A percentile compares a stretch with the other conserved stretches of the same genome.
These are phyloP conservation scores for Cremastinae sp. DNA, from an alignment of 2,888 invertebrate species.

Conservation along the genomic window DNA sequence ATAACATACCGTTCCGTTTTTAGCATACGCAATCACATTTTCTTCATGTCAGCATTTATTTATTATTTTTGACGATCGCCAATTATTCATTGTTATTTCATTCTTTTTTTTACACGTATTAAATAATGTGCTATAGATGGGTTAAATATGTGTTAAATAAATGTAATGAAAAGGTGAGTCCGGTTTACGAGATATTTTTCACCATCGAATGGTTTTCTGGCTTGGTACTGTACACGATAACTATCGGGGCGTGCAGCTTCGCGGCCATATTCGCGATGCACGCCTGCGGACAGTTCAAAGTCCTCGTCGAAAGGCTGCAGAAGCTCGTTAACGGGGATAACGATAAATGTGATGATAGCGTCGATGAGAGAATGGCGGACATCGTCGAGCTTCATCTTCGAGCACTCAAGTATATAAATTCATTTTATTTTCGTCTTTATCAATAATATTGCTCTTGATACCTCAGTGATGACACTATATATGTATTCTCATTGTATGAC, in stretches of 20 bases:
- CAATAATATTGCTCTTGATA: background rate
- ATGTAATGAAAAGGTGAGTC: too few relatives aligned
- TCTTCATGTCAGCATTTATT: too few relatives aligned
- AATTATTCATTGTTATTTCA: too few relatives aligned
- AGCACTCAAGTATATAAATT: slow-evolving; percentile 66
- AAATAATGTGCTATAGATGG: too few relatives aligned
- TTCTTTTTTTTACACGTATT: too few relatives aligned
- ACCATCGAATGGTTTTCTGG: slow-evolving; percentile 69
- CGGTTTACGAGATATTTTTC: slow-evolving; percentile 73
- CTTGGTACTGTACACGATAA: slow-evolving; percentile 71
- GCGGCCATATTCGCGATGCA: slow-evolving; percentile 74
- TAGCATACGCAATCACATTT: too few relatives aligned
- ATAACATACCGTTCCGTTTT: too few relatives aligned
- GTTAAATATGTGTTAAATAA: too few relatives aligned
- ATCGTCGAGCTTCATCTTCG: slow-evolving; percentile 71
- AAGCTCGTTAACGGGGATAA: slow-evolving; percentile 59
- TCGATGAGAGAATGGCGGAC: slow-evolving; percentile 58
- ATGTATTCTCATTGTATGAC: too few relatives aligned
- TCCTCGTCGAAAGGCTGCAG: slow-evolving; percentile 66
- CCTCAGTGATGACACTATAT: too few relatives aligned
- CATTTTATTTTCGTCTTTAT: background rate
- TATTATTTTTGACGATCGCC: too few relatives aligned
- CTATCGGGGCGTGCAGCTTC: slow-evolving; percentile 71
- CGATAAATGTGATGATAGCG: background rate
- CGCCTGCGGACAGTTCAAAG: slow-evolving; percentile 73